Conservation (phyloP, 2,797 vertebrate species). For the Sebastiscus tertius region DNA sequence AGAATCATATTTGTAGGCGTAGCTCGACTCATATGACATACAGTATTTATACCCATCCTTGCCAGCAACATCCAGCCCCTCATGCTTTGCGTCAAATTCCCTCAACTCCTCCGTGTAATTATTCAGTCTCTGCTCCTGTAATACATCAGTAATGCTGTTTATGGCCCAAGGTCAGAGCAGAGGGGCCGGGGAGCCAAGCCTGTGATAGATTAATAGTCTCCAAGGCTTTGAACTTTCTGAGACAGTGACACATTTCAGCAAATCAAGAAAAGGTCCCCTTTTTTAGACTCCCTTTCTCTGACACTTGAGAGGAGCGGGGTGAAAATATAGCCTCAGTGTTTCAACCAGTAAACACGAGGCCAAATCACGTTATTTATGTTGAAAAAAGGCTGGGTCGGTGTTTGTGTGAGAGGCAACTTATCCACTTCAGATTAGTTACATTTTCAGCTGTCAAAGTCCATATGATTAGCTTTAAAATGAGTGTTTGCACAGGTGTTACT, state of each 20-base stretch:
- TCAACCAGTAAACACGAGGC: background rate
- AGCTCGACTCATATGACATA: conserved; percentile 41
- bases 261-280: conserved; percentile 24
- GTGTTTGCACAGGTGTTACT: background rate
- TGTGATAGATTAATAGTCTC: conserved; percentile 63
- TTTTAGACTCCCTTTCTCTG: conserved; percentile 7
- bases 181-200: conserved; percentile 45
- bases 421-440: background rate
- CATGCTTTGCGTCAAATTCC: conserved; percentile 41
- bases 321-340: conserved; percentile 11
- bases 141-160: conserved; percentile 71
- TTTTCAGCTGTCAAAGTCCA: background rate
- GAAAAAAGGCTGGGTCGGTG: background rate
- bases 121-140: conserved; percentile 64
- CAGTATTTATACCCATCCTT: conserved; percentile 34
- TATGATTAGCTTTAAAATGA: background rate
- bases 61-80: conserved; percentile 37
- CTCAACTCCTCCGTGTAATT: conserved; percentile 55
- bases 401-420: background rate
- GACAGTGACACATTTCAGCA: conserved; percentile 56
- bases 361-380: background rate
- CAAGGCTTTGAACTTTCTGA: conserved; percentile 54
- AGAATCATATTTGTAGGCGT: conserved; percentile 25
- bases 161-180: conserved; percentile 69
- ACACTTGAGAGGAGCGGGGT: background rate